These are phyloP conservation scores for Bimastos eiseni DNA, from an alignment of 2,888 invertebrate species.

Conservation along the genomic window DNA sequence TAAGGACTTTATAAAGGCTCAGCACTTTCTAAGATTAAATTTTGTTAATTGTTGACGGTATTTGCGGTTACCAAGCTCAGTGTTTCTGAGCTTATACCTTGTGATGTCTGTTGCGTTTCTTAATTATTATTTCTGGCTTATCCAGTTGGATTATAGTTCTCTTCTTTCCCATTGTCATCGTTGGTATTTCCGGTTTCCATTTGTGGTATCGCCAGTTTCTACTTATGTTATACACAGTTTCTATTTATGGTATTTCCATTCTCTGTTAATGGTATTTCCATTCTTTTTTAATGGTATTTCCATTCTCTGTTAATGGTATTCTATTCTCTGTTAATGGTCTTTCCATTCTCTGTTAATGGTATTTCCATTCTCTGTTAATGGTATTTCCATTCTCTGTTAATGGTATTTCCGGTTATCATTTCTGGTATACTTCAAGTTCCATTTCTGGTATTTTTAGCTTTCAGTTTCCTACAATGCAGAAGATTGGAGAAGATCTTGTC, in stretches of 20 bases:
- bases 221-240: neutral
- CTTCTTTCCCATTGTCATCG: too few species aligned
- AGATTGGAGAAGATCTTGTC: conserved; percentile 78
- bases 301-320: too few species aligned
- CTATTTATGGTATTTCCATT: neutral
- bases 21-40: neutral
- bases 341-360: too few species aligned
- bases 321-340: too few species aligned
- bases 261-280: neutral
- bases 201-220: neutral
- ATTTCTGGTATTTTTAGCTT: conserved; percentile 66
- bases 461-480: conserved; percentile 79
- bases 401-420: too few species aligned
- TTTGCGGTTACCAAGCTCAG: neutral
- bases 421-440: neutral
- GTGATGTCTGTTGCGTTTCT: too few species aligned
- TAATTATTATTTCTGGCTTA: too few species aligned
- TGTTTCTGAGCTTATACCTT: too few species aligned
- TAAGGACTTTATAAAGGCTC: conserved; percentile 58
- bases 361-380: too few species aligned
- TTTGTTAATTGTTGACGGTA: neutral
- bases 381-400: too few species aligned
- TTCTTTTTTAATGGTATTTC: too few species aligned
- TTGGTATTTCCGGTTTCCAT: neutral
- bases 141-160: too few species aligned